Conservation (phyloP, 2,888 invertebrate species). For the Cheilosia impressa region DNA sequence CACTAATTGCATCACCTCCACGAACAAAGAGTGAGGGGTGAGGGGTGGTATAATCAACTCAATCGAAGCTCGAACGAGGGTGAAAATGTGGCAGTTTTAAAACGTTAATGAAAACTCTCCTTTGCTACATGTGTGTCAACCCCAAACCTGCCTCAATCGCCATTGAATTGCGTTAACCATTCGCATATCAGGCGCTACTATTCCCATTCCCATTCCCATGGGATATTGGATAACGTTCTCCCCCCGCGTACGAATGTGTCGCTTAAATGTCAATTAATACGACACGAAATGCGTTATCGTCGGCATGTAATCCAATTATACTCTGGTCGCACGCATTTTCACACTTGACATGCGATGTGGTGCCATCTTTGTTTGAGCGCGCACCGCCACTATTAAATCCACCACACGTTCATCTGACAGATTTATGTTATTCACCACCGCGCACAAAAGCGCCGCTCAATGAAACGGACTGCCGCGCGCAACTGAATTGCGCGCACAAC, state of each 20-base stretch:
- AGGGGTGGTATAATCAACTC: constrained; percentile 18
- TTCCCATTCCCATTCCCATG: background rate
- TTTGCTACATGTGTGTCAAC: constrained; percentile 35
- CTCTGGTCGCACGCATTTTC: constrained; percentile 68
- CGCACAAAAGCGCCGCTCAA: constrained; percentile 66
- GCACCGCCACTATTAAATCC: constrained; percentile 71
- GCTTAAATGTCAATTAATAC: constrained; percentile 69
- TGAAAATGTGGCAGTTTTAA: constrained; percentile 32
- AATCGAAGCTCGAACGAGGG: constrained; percentile 19
- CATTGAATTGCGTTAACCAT: constrained; percentile 50
- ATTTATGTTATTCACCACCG: constrained; percentile 71
- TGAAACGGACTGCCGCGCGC: constrained; percentile 58
- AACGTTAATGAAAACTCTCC: constrained; percentile 16
- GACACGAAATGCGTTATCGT: constrained; percentile 61
- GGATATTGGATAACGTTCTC: constrained; percentile 18
- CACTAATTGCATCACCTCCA: constrained; percentile 22
- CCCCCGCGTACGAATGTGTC: constrained; percentile 15
- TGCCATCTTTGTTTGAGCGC: constrained; percentile 69
- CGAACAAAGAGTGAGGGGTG: no score
- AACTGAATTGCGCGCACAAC: constrained; percentile 34
- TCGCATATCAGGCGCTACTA: background rate
- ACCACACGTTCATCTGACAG: constrained; percentile 73
- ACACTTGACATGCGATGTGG: constrained; percentile 69
- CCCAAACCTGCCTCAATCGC: constrained; percentile 59
- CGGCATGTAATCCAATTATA: constrained; percentile 64